Evolutionary conservation across 2,888 invertebrate genomes (phyloP), one percentile per base, ranked within the genome.

Genomic region (Anodontia alba): DNA sequence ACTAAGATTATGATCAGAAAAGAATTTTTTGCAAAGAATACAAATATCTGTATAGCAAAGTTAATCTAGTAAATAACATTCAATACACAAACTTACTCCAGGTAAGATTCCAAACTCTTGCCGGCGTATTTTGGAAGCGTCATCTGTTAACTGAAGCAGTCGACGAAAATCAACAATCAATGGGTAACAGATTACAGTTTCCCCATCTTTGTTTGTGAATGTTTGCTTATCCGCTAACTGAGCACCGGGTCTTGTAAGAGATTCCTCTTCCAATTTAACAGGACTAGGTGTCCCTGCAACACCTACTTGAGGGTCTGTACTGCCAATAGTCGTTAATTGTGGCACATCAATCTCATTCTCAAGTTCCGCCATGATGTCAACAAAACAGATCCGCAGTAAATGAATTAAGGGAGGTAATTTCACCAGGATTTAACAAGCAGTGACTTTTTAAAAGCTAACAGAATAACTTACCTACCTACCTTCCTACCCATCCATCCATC

Each of bases 161-260:
- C 92, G 83, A 38, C 89, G 84, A 74, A 92, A 90, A 81, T 92
- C 92, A 3, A 92, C 90, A n/a, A 92, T 86, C n/a, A 92, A 87
- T 33, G 92, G 92, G 57, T 87, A 90, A 10, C 87, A 91, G 29
- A 81, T 84, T 8, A 91, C 86, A 8, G 70, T 74, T 42, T 90
- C 76, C 17, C 91, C 91, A 38, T 83, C 84, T 77, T 86, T 88
- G 73, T 89, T 90, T 43, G 80, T 87, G 74, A 92, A 92, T 49
- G 83, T 79, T 76, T 86, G 84, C 74, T 88, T 91, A 51, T 89
- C 89, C 20, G 89, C 87, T 26, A 92, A 76, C 66, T 91, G 91
- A n/a, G 91, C 89, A 1, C 92, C 91, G 23, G 90, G 90, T 73
- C 88, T 82, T 31, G 89, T 88, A 71, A 84, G 89, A 51, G 84